Percentiles rank a stretch among this genome's conserved stretches.
phyloP scores from a whole-genome alignment of 1,140 invertebrate species.

The Hyposmocoma kahamanoa region DNA sequence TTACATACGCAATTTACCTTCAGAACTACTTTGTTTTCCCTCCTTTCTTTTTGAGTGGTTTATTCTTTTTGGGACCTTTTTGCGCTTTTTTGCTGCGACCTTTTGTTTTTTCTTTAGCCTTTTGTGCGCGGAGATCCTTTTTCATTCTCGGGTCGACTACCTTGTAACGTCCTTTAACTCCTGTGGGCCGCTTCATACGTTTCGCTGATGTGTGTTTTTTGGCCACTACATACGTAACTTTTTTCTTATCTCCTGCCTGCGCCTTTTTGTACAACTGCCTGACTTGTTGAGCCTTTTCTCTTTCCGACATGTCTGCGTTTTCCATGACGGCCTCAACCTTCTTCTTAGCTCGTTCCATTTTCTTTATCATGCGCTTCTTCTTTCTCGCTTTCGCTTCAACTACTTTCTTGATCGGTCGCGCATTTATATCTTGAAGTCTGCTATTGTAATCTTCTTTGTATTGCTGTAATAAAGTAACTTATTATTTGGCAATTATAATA shows the following conservation, averaged over 20 bases:
- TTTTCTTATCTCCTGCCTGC: conserved; percentile 86
- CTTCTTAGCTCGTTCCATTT: conserved; percentile 96
- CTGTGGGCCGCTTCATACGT: conserved; percentile 83
- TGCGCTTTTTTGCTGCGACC: conserved; percentile 51
- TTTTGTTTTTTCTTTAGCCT: conserved; percentile 76
- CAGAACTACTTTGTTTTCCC: conserved; percentile 29
- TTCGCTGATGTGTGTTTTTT: conserved; percentile 91
- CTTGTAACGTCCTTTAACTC: conserved; percentile 94
- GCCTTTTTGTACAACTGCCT: conserved; percentile 96
- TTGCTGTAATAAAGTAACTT: conserved; percentile 60
- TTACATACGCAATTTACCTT: too few species aligned
- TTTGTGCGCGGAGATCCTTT: conserved; percentile 88
- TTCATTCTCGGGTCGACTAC: conserved; percentile 97
- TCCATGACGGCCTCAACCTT: conserved; percentile 95
- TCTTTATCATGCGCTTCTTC: conserved; percentile 90
- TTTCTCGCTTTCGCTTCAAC: conserved; percentile 98
- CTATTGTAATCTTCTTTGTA: conserved; percentile 83
- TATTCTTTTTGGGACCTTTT: conserved; percentile 13
- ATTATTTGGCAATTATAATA: background rate
- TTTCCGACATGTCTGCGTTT: conserved; percentile 89
- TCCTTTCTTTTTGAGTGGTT: conserved; percentile 43
- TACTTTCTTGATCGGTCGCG: conserved; percentile 97
- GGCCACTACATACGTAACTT: conserved; percentile 95
- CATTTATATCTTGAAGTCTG: conserved; percentile 90
- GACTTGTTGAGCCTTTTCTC: conserved; percentile 94